Base-by-base conservation (phyloP, 2,888 invertebrate genomes). In the Gymnoscelis rufifasciata region DNA sequence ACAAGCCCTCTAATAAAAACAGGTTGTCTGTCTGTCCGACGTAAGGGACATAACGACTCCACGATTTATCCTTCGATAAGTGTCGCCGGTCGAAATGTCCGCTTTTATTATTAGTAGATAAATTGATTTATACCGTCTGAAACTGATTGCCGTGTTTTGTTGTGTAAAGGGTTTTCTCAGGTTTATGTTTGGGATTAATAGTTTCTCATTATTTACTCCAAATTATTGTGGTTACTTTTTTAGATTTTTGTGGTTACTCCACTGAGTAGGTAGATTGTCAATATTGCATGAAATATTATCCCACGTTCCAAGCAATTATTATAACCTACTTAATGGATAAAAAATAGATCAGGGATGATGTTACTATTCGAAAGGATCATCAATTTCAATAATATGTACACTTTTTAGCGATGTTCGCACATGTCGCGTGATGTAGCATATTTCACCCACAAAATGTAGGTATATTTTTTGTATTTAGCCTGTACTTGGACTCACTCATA, bases 381-480 rank as follows among this genome's bases (percentile, higher is more conserved):
- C 60, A 59, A 64, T 67, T 54, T 59, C 55, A 56, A 66, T 67
- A 58, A 62, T n/a, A n/a, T n/a, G 54, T 36, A 47, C 40, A 54
- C 46, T 64, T 57, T 60, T 62, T 62, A 58, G 29, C 51, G 46
- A 52, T 51, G 38, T 28, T 27, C 42, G 47, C 54, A 56, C 54
- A 54, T 54, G 49, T 29, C 23, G 10, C 7, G 43, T 61, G 57
- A 61, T 38, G 8, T 5, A 29, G 57, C 59, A 50, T 42, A 15
- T 45, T 8, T 31, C 31, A 14, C 31, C 31, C 31, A 13, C 13
- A 19, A 19, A 19, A 5, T 19, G 19, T 3, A 19, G n/a, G n/a
- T n/a, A n/a, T n/a, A n/a, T n/a, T n/a, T n/a, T n/a, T n/a, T n/a
- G n/a, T n/a, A n/a, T n/a, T n/a, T n/a, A n/a, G n/a, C n/a, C n/a